Evolutionary conservation across 2,113 vertebrate species (phyloP).

Genomic region (Dunckerocampus dactyliophorus): DNA sequence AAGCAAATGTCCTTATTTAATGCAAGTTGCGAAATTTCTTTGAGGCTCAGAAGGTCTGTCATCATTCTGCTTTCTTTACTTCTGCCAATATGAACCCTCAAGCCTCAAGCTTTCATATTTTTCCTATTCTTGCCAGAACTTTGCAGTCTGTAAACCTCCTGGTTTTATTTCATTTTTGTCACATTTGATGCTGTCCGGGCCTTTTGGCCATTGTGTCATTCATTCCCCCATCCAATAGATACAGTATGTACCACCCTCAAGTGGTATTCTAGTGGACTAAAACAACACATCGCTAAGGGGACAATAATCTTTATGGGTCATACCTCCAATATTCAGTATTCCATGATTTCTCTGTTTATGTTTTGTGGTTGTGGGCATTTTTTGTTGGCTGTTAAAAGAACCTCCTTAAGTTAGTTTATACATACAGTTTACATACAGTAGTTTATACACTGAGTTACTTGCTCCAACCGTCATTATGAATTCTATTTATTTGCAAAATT

Average conservation of each 20-base stretch:
- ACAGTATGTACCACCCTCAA: constrained; percentile 21
- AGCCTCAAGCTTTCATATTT: constrained; percentile 58
- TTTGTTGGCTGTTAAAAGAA: no score
- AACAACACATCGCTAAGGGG: constrained; percentile 6
- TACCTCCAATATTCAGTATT: no score
- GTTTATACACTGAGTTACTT: no score
- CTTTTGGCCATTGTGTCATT: constrained; percentile 11
- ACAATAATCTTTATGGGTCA: no score
- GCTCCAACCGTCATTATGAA: no score
- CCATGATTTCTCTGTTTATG: no score
- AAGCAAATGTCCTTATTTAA: constrained; percentile 63
- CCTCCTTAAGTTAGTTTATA: no score
- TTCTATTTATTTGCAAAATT: no score
- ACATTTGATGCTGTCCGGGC: constrained; percentile 1
- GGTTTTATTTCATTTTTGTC: constrained; percentile 30
- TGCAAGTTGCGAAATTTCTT: constrained; percentile 29
- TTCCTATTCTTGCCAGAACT: constrained; percentile 58
- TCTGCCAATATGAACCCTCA: constrained; percentile 19
- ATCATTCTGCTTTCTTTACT: constrained; percentile 34
- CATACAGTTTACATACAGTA: no score
- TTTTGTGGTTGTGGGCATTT: no score
- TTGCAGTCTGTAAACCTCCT: constrained; percentile 43
- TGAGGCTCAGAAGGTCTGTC: constrained; percentile 26
- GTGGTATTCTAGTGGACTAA: constrained; percentile 2
- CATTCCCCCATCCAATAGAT: constrained; percentile 10